Percentiles rank a stretch among this genome's conserved stretches.
Conservation (phyloP, 1,140 invertebrate species). For the Limonius californicus region DNA sequence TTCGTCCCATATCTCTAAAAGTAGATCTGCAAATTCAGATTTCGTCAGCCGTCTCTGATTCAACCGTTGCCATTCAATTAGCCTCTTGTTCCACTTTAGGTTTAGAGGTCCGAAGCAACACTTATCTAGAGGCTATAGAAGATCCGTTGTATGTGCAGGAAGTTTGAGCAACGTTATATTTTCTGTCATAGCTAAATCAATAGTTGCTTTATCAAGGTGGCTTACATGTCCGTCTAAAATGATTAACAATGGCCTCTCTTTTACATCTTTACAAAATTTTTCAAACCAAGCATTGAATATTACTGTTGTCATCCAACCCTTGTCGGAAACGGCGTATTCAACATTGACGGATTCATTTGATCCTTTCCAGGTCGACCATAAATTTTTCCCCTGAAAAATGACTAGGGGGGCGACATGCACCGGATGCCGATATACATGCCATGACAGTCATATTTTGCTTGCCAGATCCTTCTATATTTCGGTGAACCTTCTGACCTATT, state of each 20-base stretch:
- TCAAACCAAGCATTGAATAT: conserved; percentile 14
- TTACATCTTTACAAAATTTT: conserved; percentile 11
- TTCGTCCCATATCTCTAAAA: background rate
- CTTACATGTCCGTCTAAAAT: conserved; percentile 4
- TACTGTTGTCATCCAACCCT: conserved; percentile 10
- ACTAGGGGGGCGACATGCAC: conserved; percentile 17
- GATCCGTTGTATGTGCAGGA: background rate
- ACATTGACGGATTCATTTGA: background rate
- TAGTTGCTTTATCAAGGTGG: conserved; percentile 8
- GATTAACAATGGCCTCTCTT: conserved; percentile 8
- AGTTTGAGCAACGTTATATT: conserved; percentile 3
- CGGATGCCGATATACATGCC: conserved; percentile 14
- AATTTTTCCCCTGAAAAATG: conserved; percentile 17
- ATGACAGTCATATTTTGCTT: conserved; percentile 20
- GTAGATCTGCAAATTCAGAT: background rate
- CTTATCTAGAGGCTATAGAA: background rate
- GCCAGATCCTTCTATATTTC: conserved; percentile 12
- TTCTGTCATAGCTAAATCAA: background rate
- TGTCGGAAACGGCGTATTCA: background rate
- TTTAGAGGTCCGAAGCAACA: conserved; percentile 2
- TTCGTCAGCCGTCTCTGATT: background rate
- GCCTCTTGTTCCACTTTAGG: background rate
- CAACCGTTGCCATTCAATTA: background rate
- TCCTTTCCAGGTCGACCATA: conserved; percentile 15
- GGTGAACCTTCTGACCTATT: conserved; percentile 13